phyloP scores from a whole-genome alignment of 2,113 vertebrate genomes.

The Ptilonorhynchus violaceus region DNA sequence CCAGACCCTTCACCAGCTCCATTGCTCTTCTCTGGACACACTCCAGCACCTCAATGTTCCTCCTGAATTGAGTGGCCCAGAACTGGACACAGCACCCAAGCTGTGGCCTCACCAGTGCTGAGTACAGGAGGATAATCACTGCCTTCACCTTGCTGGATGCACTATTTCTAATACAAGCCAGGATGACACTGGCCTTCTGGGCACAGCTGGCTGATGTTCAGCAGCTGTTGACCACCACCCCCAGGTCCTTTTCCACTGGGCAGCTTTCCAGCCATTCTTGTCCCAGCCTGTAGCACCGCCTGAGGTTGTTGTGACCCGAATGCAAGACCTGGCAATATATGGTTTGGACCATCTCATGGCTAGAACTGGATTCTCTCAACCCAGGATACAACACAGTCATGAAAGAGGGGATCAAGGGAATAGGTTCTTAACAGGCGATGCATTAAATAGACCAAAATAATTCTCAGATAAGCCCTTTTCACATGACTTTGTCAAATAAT shows the following conservation, averaged over 20 bases:
- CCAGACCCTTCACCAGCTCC: neutral
- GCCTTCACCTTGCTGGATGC: neutral
- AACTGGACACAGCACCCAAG: rapidly evolving
- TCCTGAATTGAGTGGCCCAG: neutral
- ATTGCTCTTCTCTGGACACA: rapidly evolving
- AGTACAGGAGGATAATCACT: neutral
- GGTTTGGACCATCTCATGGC: neutral
- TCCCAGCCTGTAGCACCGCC: neutral
- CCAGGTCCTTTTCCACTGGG: no score
- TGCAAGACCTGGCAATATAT: neutral
- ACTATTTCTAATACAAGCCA: neutral
- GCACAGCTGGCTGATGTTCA: neutral
- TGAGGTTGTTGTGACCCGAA: neutral
- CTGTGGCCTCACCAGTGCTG: rapidly evolving
- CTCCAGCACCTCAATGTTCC: neutral
- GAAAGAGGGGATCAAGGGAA: neutral
- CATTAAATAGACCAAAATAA: neutral
- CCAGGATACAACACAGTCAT: no score
- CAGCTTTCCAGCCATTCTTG: neutral
- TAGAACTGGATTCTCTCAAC: neutral
- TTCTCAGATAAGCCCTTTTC: neutral
- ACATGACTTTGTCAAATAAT: neutral
- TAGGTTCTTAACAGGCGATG: neutral
- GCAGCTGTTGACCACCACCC: neutral
- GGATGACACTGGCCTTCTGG: neutral